A percentile compares a stretch with the other conserved stretches of the same genome.
These are phyloP conservation scores for Barbus barbus DNA, from an alignment of 2,113 vertebrate genomes.

Conservation along the genomic window DNA sequence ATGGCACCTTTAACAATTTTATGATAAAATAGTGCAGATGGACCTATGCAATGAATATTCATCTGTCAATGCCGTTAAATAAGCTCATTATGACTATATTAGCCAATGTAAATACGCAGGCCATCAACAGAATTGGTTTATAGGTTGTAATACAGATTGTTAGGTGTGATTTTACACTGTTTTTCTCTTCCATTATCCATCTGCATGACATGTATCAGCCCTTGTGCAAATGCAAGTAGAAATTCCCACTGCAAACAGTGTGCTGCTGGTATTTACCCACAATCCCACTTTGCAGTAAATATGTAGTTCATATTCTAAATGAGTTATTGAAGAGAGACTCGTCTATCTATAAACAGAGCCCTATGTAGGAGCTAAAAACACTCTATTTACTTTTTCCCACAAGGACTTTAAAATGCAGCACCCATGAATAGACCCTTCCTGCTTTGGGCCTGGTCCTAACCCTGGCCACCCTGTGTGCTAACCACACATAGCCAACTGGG, in stretches of 20 bases:
- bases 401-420: conserved; percentile 50
- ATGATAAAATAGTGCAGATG: conserved; percentile 7
- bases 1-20: conserved; percentile 30
- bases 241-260: neutral
- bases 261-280: conserved; percentile 44
- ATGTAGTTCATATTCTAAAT: conserved; percentile 41
- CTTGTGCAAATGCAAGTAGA: conserved; percentile 14
- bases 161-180: conserved; percentile 10
- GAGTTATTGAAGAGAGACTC: conserved; percentile 39
- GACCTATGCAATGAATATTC: conserved; percentile 32
- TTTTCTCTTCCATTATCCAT: neutral
- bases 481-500: conserved; percentile 36
- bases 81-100: conserved; percentile 11
- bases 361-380: conserved; percentile 42
- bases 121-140: conserved; percentile 6
- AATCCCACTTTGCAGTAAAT: conserved; percentile 25
- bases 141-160: conserved; percentile 12
- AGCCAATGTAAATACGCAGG: neutral
- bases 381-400: conserved; percentile 48
- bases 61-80: conserved; percentile 19
- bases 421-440: conserved; percentile 46
- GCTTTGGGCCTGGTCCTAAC: neutral
- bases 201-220: neutral
- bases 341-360: conserved; percentile 20
- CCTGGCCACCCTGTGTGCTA: conserved; percentile 51